Conservation (phyloP, 2,113 vertebrate genomes). For the Pseudopipra pipra region DNA sequence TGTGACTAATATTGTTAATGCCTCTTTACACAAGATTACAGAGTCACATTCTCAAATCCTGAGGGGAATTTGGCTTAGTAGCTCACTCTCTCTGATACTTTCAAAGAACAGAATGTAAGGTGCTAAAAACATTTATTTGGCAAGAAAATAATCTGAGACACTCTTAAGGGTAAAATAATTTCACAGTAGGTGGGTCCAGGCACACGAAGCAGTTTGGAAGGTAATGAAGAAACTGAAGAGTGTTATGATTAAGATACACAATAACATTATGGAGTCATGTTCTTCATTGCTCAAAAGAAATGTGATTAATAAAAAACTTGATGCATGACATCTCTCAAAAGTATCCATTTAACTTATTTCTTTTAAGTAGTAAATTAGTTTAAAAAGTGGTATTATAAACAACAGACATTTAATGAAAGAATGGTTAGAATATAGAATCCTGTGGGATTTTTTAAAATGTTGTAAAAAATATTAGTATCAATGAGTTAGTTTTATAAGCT, state of each 20-base stretch:
- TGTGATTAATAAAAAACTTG: not conserved
- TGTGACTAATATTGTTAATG: conserved; percentile 57
- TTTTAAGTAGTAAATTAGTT: not conserved
- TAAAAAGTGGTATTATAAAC: not conserved
- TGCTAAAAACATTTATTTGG: conserved; percentile 39
- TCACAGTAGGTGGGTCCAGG: not conserved
- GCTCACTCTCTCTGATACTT: conserved; percentile 39
- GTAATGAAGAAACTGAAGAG: not conserved
- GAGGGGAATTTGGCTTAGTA: conserved; percentile 56
- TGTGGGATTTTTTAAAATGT: not conserved
- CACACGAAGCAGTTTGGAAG: not conserved
- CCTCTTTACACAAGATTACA: conserved; percentile 61
- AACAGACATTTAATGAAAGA: not conserved
- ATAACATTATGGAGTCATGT: not conserved
- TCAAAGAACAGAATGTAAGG: conserved; percentile 39
- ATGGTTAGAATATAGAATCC: not conserved
- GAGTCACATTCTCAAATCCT: conserved; percentile 68
- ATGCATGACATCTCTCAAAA: not conserved
- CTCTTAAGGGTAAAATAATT: conserved; percentile 7
- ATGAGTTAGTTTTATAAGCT: not conserved
- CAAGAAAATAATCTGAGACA: conserved; percentile 5
- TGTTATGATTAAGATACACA: not conserved
- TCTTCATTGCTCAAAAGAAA: not conserved
- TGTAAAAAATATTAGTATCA: not conserved
- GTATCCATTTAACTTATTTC: not conserved